These are phyloP conservation scores for Sesamia inferens DNA, from an alignment of 2,888 invertebrate species.

Conservation along the genomic window DNA sequence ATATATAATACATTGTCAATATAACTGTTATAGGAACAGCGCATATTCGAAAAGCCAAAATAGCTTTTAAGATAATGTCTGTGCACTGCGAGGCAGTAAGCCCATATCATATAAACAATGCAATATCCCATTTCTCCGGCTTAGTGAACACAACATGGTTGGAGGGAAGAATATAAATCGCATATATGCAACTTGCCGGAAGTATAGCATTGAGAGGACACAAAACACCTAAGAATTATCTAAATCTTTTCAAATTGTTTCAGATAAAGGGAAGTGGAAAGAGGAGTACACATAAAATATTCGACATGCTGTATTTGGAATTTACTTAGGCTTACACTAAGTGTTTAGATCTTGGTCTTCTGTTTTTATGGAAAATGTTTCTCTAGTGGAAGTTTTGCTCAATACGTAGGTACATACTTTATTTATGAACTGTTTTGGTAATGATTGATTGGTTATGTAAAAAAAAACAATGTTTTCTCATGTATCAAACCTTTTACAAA, in stretches of 20 bases:
- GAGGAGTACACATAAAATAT: neutral
- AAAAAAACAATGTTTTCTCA: constrained; percentile 37
- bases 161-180: constrained; percentile 24
- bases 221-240: neutral
- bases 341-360: neutral
- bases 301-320: neutral
- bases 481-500: constrained; percentile 39
- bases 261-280: neutral
- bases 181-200: constrained; percentile 1
- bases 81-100: constrained; percentile 39
- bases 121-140: constrained; percentile 52
- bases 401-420: neutral
- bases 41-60: constrained; percentile 42
- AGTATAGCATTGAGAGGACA: constrained; percentile 1
- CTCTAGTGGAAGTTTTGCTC: neutral
- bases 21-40: neutral
- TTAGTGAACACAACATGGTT: constrained; percentile 34
- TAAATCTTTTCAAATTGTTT: neutral
- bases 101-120: constrained; percentile 49
- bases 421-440: neutral
- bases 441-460: constrained; percentile 44
- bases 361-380: neutral
- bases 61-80: constrained; percentile 50
- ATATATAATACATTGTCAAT: neutral
- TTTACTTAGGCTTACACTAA: neutral